phyloP scores from a whole-genome alignment of 2,888 invertebrate genomes.

The Deroplatys truncata region DNA sequence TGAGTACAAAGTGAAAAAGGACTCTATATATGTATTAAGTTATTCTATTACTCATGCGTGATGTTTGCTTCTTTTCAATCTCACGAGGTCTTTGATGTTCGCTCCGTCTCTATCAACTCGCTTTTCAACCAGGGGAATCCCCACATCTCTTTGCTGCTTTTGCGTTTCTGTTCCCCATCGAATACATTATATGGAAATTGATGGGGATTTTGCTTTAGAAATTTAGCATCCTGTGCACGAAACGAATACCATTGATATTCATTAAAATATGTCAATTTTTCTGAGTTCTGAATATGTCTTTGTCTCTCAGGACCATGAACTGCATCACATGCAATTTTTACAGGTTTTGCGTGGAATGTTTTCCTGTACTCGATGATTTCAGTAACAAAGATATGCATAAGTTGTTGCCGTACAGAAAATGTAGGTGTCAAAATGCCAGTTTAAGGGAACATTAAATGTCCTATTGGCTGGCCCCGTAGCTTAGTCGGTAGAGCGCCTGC shows the following conservation, averaged over 20 bases:
- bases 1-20: neutral
- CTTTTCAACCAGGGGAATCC: neutral
- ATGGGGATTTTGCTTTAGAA: neutral
- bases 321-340: no score
- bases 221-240: neutral
- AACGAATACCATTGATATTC: neutral
- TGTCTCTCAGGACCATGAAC: neutral
- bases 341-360: no score
- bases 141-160: neutral
- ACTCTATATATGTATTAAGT: neutral
- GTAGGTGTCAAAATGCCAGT: no score
- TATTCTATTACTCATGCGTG: neutral
- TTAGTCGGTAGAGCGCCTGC: no score
- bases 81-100: neutral
- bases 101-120: neutral
- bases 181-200: neutral
- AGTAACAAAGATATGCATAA: no score
- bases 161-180: neutral
- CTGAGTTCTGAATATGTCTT: neutral
- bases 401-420: no score
- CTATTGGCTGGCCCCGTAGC: no score
- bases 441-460: no score
- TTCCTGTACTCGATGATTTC: no score
- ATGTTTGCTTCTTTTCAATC: neutral
- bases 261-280: neutral